These are phyloP conservation scores for Coelopa frigida DNA, from an alignment of 1,140 invertebrate genomes.

Conservation along the genomic window DNA sequence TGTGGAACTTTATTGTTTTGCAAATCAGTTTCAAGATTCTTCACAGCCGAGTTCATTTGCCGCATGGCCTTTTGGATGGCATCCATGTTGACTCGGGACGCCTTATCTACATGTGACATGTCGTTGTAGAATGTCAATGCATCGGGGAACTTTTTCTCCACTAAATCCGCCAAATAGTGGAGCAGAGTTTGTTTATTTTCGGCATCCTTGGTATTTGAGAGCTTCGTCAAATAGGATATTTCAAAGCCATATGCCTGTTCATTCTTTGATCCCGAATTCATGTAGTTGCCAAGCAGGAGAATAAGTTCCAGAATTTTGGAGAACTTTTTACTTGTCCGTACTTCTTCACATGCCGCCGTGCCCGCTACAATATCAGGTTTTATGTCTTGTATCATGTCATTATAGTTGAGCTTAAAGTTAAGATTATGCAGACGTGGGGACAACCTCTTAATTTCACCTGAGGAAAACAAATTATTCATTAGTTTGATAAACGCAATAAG, in stretches of 20 bases:
- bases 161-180: constrained; percentile 84
- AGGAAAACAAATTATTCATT: constrained; percentile 1
- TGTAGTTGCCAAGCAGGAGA: constrained; percentile 86
- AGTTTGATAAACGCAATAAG: not conserved
- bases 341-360: constrained; percentile 92
- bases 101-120: constrained; percentile 74
- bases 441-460: constrained; percentile 73
- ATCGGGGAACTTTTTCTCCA: constrained; percentile 84
- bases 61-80: constrained; percentile 75
- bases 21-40: constrained; percentile 81
- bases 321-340: constrained; percentile 84
- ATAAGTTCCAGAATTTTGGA: constrained; percentile 83
- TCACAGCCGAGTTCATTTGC: constrained; percentile 79
- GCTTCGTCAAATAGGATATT: constrained; percentile 91
- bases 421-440: constrained; percentile 81
- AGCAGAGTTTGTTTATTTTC: constrained; percentile 90
- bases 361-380: constrained; percentile 94
- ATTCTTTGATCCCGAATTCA: constrained; percentile 91
- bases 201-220: constrained; percentile 88
- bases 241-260: constrained; percentile 93
- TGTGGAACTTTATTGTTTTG: constrained; percentile 71
- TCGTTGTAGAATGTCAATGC: constrained; percentile 78
- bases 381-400: constrained; percentile 79
- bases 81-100: constrained; percentile 78
- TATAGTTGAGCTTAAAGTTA: constrained; percentile 66